phyloP scores from a whole-genome alignment of 1,140 invertebrate genomes.

The Sarcophaga bullata region DNA sequence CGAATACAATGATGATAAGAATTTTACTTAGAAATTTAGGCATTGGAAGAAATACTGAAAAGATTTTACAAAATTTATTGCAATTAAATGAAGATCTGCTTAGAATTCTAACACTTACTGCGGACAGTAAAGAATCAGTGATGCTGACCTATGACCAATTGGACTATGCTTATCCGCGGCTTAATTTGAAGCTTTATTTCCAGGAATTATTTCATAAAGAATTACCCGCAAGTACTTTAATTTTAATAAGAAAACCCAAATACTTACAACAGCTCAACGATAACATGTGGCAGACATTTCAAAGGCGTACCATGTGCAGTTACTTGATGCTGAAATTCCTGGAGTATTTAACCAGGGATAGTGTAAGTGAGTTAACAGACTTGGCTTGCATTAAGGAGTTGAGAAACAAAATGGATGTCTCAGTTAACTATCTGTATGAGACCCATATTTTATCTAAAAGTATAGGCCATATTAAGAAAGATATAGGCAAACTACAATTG shows the following conservation, averaged over 20 bases:
- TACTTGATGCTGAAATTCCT: constrained; percentile 26
- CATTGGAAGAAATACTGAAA: background rate
- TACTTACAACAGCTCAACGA: background rate
- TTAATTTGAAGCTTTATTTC: background rate
- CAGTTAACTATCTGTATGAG: background rate
- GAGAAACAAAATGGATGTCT: background rate
- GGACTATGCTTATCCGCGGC: background rate
- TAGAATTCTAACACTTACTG: background rate
- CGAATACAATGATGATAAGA: background rate
- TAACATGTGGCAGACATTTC: background rate
- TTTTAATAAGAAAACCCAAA: background rate
- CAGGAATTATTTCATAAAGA: background rate
- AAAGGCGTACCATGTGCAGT: background rate
- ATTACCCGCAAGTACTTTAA: background rate
- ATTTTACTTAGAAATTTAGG: background rate
- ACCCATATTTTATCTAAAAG: background rate
- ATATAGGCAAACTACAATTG: no score
- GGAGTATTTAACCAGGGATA: background rate
- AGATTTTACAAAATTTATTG: background rate
- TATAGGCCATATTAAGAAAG: no score
- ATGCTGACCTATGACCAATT: background rate
- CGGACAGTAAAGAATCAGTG: background rate
- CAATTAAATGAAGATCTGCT: background rate
- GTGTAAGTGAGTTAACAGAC: background rate
- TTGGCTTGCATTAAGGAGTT: background rate